Evolutionary conservation across 2,797 vertebrate genomes (phyloP), one percentile per base, ranked within the genome.

Genomic region (Hippocampus kuda): DNA sequence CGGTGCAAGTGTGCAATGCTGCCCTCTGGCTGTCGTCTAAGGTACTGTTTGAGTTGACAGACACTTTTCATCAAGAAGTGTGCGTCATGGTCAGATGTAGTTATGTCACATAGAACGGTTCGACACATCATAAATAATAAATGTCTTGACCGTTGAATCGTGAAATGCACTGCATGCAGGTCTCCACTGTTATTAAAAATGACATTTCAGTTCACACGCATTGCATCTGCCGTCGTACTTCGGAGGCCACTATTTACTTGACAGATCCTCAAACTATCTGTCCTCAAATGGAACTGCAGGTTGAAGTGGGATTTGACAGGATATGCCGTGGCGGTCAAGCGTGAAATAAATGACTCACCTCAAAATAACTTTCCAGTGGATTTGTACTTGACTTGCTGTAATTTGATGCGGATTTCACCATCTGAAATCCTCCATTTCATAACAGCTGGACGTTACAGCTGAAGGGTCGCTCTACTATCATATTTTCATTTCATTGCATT

Each of bases 1-100:
- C 16, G 26, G 11, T 9, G 34, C 34, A 30, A 15, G 30, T 67
- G 60, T 75, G 18, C 54, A 78, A 79, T 81, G 70, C 80, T 78
- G 69, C 80, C 66, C 78, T 70, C 87, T 88, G 75, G 27, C 41
- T 22, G 76, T 65, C 16, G 46, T 24, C 0, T 16, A 27, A 61
- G 34, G 74, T 49, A 75, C 48, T 72, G 70, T 30, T 59, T 26
- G 15, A 61, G 0, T 57, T 44, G 9, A 56, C 30, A 22, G 27
- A 18, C n/a, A 61, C 16, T 10, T 59, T 34, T 68, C 46, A 13
- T 26, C 8, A 24, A 22, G 44, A 9, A 5, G 16, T 24, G 5
- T n/a, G 30, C 9, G 9, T 54, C 10, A n/a, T 22, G 6, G 9
- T 54, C 24, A 54, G 20, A n/a, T 54, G 53, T 11, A 9, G 2